Percentiles rank a stretch among this genome's conserved stretches.
These are phyloP conservation scores for Ceriagrion tenellum DNA, from an alignment of 2,888 invertebrate genomes.

Conservation along the genomic window DNA sequence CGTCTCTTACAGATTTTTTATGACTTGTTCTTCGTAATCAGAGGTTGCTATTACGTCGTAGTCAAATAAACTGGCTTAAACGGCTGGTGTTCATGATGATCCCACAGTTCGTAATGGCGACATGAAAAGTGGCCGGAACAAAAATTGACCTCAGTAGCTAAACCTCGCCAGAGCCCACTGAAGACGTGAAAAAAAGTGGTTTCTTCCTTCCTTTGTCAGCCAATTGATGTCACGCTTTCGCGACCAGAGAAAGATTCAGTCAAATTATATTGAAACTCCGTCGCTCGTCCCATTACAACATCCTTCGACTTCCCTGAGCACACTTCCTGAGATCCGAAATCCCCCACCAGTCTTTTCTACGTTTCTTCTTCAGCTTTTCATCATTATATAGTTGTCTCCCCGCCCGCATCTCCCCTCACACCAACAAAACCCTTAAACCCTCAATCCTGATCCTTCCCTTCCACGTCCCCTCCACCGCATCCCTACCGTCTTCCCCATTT, in stretches of 20 bases:
- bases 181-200: not conserved
- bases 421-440: not conserved
- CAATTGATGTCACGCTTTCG: not conserved
- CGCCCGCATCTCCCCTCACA: not conserved
- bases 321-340: not conserved
- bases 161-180: not conserved
- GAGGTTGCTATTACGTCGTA: too few species aligned
- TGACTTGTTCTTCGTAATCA: too few species aligned
- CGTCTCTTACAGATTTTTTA: too few species aligned
- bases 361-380: conserved; percentile 11
- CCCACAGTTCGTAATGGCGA: not conserved
- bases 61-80: too few species aligned
- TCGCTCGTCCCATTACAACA: not conserved
- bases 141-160: not conserved
- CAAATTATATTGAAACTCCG: not conserved
- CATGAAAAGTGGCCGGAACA: not conserved
- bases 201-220: not conserved
- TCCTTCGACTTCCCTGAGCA: not conserved
- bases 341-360: not conserved
- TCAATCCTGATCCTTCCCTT: not conserved
- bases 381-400: not conserved
- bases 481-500: too few species aligned
- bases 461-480: not conserved
- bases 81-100: too few species aligned
- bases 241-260: not conserved